Conservation (phyloP, 2,888 invertebrate species). For the Drosophila seclusa region DNA sequence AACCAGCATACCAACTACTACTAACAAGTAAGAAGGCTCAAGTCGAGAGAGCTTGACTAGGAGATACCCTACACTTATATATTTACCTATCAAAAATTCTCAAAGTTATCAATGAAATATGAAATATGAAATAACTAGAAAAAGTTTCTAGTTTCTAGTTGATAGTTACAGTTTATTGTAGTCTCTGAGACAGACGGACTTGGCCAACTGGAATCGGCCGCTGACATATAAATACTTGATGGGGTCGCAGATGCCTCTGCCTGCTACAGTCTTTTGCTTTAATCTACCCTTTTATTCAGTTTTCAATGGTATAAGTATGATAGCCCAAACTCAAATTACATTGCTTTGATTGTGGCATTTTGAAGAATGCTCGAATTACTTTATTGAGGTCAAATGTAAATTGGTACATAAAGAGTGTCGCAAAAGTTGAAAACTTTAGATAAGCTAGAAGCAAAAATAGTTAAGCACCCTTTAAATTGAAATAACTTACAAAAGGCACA, state of each 20-base stretch:
- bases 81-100: too few relatives aligned
- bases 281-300: not conserved
- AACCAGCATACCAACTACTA: conserved; percentile 4
- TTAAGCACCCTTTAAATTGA: not conserved
- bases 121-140: not conserved
- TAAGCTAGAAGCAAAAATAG: not conserved
- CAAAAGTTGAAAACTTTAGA: not conserved
- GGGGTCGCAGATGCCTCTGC: not conserved
- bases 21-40: not conserved
- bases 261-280: not conserved
- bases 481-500: conserved; percentile 1
- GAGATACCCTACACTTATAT: not conserved
- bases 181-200: not conserved
- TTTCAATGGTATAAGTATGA: not conserved
- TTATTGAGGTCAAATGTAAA: conserved; percentile 6
- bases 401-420: conserved; percentile 41
- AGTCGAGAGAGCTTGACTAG: not conserved
- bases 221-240: not conserved
- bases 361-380: conserved; percentile 42
- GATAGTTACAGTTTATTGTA: not conserved
- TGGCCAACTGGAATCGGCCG: too few relatives aligned
- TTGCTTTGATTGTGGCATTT: conserved; percentile 37
- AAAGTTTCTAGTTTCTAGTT: not conserved
- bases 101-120: not conserved
- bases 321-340: conserved; percentile 24